Evolutionary conservation across 2,113 vertebrate species (phyloP).

Genomic region (Anguilla rostrata): DNA sequence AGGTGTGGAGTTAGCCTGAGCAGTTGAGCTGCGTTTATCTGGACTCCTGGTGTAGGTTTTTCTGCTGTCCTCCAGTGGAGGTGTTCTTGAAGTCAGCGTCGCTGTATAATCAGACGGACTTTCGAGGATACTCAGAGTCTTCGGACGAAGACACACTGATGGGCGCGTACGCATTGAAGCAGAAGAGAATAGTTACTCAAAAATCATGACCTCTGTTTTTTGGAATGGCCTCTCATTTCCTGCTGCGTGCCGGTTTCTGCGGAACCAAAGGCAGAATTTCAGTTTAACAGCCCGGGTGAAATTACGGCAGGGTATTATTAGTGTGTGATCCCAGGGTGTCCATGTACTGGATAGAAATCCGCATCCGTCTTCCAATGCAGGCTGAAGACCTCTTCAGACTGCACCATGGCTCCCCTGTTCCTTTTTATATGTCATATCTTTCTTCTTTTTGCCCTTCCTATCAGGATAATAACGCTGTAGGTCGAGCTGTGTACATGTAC

Average conservation of each 20-base stretch:
- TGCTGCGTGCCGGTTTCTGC: not conserved
- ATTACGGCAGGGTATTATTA: not conserved
- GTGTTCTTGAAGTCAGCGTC: not conserved
- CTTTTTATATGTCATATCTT: too few species aligned
- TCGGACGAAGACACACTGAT: not conserved
- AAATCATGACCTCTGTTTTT: constrained; percentile 13
- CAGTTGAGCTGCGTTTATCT: not conserved
- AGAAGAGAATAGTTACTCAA: constrained; percentile 11
- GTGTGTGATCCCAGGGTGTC: not conserved
- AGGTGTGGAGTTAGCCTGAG: not conserved
- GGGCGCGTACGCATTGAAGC: constrained; percentile 3
- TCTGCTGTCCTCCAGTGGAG: not conserved
- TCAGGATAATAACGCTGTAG: too few species aligned
- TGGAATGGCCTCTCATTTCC: not conserved
- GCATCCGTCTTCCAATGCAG: too few species aligned
- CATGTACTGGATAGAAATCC: not conserved
- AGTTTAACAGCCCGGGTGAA: not conserved
- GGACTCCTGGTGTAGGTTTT: not conserved
- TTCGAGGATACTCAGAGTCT: not conserved
- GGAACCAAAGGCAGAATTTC: not conserved
- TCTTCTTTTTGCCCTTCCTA: too few species aligned
- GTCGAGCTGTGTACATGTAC: too few species aligned
- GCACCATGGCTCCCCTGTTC: too few species aligned
- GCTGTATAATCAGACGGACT: not conserved
- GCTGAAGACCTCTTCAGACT: too few species aligned